phyloP scores from a whole-genome alignment of 2,113 vertebrate genomes.

The Rynchops niger region DNA sequence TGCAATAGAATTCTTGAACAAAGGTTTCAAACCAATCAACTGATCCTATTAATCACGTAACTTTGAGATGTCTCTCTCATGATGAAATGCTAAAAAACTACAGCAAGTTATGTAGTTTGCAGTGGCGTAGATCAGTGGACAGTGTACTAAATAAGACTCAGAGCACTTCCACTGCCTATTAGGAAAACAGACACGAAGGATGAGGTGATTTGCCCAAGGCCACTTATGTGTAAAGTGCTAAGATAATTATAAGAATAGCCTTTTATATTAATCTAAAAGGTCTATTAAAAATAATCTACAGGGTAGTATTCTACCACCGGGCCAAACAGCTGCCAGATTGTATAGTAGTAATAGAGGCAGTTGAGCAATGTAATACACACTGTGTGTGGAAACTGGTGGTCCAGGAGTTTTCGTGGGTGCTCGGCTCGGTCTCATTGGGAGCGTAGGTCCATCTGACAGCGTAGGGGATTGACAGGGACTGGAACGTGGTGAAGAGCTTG shows the following conservation, averaged over 20 bases:
- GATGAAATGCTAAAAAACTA: not conserved
- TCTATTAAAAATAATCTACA: not conserved
- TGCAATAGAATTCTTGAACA: not conserved
- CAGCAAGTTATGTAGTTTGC: not conserved
- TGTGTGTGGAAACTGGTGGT: slow-evolving; percentile 67
- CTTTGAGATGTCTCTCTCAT: not conserved
- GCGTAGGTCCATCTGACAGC: slow-evolving; percentile 78
- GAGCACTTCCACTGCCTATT: not conserved
- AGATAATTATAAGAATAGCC: not conserved
- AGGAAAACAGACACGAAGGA: not conserved
- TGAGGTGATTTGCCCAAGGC: not conserved
- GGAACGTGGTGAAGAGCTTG: slow-evolving; percentile 85
- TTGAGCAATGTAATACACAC: slow-evolving; percentile 6
- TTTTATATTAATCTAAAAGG: not conserved
- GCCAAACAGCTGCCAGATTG: not conserved
- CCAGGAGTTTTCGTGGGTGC: slow-evolving; percentile 75
- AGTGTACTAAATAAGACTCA: not conserved
- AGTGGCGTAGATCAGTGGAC: not conserved
- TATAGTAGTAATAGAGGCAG: not conserved
- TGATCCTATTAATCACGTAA: not conserved
- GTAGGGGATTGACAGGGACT: slow-evolving; percentile 95
- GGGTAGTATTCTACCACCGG: not conserved
- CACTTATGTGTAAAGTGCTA: not conserved
- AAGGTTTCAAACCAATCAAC: not conserved
- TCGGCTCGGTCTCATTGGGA: slow-evolving; percentile 82